A percentile compares a stretch with the other conserved stretches of the same genome.
Evolutionary conservation across 2,113 vertebrate species (phyloP).

Genomic region (Progne subis): DNA sequence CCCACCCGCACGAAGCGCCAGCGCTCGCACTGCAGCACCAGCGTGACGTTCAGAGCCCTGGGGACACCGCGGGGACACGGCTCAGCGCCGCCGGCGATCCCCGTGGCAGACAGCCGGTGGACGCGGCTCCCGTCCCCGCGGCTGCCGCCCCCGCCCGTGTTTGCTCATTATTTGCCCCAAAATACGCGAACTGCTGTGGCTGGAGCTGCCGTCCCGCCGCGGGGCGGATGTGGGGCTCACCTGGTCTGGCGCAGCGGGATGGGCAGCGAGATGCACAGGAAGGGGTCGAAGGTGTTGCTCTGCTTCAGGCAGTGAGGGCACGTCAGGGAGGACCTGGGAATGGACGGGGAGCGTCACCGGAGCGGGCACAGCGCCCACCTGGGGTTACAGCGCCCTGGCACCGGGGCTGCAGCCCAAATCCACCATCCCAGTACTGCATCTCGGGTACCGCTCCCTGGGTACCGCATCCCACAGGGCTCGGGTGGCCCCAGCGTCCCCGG

Average conservation of each 20-base stretch:
- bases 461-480: not conserved
- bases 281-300: conserved; percentile 97
- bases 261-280: conserved; percentile 91
- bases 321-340: conserved; percentile 89
- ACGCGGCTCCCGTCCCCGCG: accelerated
- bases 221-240: conserved; percentile 29
- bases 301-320: conserved; percentile 95
- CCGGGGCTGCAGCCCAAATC: not conserved
- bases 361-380: accelerated
- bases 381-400: not conserved
- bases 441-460: not conserved
- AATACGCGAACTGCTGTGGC: accelerated
- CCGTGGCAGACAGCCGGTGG: accelerated
- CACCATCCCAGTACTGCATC: not conserved
- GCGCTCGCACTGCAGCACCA: conserved; percentile 14
- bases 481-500: not conserved
- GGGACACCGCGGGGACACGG: too few relatives aligned
- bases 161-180: accelerated
- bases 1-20: conserved; percentile 86
- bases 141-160: accelerated
- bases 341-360: accelerated
- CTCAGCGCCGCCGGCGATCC: too few relatives aligned
- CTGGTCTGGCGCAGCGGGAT: conserved; percentile 93
- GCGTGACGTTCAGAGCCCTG: too few relatives aligned
- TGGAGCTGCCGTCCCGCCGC: accelerated